Conservation (phyloP, 2,888 invertebrate species). For the Drosophila stalkeri region DNA sequence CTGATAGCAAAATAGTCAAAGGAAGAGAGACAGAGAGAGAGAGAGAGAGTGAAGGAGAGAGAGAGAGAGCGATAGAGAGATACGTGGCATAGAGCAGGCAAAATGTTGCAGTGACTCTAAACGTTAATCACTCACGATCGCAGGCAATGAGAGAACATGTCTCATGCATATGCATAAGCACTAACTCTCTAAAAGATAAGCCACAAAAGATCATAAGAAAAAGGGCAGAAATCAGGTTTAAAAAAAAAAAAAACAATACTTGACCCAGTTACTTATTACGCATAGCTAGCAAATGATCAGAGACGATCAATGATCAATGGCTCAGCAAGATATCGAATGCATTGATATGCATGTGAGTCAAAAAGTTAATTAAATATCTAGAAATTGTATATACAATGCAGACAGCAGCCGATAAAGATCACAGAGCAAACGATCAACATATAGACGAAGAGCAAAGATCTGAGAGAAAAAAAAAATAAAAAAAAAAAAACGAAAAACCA, state of each 20-base stretch:
- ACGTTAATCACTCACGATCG: conserved; percentile 44
- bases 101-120: conserved; percentile 22
- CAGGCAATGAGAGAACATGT: neutral
- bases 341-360: conserved; percentile 11
- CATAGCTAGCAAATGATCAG: neutral
- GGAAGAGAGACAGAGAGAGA: neutral
- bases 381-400: neutral
- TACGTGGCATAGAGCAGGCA: conserved; percentile 6
- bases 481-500: neutral
- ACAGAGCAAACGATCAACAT: conserved; percentile 4
- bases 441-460: conserved; percentile 30
- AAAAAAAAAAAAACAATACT: neutral
- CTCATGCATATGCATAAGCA: conserved; percentile 11
- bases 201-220: neutral
- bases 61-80: neutral
- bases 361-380: conserved; percentile 7
- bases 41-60: neutral
- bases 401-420: conserved; percentile 11
- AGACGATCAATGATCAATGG: neutral
- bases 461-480: conserved; percentile 1
- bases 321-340: neutral
- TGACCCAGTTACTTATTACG: conserved; percentile 1
- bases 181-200: conserved; percentile 2
- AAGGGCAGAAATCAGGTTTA: conserved; percentile 26
- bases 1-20: conserved; percentile 36